Conservation (phyloP, 1,140 invertebrate species). For the Triops cancriformis region DNA sequence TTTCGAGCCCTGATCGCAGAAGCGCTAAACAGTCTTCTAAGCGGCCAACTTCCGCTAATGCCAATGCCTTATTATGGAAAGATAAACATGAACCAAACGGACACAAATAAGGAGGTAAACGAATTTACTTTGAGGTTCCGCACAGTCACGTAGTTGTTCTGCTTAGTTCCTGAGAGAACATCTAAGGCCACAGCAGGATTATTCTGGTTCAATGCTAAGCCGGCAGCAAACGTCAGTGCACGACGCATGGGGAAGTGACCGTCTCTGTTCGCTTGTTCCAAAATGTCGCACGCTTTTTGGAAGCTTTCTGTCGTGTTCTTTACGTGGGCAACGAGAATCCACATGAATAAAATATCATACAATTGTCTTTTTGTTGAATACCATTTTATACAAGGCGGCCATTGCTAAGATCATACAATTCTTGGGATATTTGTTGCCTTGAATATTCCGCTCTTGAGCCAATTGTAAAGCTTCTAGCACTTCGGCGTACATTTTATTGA, state of each 20-base stretch:
- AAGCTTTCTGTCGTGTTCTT: conserved; percentile 62
- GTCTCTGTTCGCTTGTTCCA: conserved; percentile 47
- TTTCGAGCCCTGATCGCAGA: conserved; percentile 47
- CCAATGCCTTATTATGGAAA: conserved; percentile 42
- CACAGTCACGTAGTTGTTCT: conserved; percentile 53
- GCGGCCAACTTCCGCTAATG: conserved; percentile 50
- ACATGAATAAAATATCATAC: conserved; percentile 15
- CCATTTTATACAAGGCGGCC: conserved; percentile 66
- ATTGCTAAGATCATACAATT: conserved; percentile 54
- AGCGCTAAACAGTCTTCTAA: conserved; percentile 55
- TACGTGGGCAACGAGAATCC: conserved; percentile 35
- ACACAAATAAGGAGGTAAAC: conserved; percentile 30
- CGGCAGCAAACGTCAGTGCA: conserved; percentile 50
- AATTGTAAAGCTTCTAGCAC: conserved; percentile 54
- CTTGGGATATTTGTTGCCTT: conserved; percentile 54
- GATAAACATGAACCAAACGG: too few species aligned
- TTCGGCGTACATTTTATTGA: conserved; percentile 57
- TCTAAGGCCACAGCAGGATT: conserved; percentile 57
- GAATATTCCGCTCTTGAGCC: conserved; percentile 45
- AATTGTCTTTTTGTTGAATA: conserved; percentile 37
- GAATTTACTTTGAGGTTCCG: conserved; percentile 55
- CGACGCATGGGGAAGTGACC: conserved; percentile 50
- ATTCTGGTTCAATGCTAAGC: conserved; percentile 57
- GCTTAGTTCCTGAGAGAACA: conserved; percentile 45
- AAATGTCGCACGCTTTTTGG: conserved; percentile 52